Percentiles rank a stretch among this genome's conserved stretches.
Evolutionary conservation across 2,888 invertebrate species (phyloP).

Genomic region (Apoda limacodes): DNA sequence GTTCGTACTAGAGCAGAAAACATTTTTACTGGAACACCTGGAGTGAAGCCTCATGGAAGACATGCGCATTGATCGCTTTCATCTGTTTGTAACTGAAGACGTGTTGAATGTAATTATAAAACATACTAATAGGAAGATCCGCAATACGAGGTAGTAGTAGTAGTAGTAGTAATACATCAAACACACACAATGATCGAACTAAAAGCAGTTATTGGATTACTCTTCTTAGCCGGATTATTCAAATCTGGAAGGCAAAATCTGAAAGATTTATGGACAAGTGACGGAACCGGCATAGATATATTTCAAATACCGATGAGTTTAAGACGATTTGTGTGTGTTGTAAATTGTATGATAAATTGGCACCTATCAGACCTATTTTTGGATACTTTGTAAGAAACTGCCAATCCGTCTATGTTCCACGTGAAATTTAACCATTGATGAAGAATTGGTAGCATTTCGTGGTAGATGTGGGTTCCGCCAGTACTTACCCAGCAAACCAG

Average conservation of each 20-base stretch:
- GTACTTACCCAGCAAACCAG: slow-evolving; percentile 17
- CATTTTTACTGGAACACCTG: too few relatives aligned
- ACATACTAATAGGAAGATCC: too few relatives aligned
- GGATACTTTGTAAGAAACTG: background rate
- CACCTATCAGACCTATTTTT: background rate
- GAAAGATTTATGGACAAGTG: background rate
- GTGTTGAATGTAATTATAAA: too few relatives aligned
- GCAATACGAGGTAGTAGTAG: too few relatives aligned
- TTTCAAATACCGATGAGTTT: background rate
- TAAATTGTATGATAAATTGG: background rate
- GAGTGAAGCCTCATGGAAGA: too few relatives aligned
- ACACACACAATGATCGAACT: too few relatives aligned
- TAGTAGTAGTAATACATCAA: too few relatives aligned
- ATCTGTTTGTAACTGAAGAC: too few relatives aligned
- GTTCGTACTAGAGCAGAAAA: too few relatives aligned
- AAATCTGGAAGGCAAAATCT: background rate
- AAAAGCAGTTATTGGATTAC: too few relatives aligned
- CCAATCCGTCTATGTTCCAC: background rate
- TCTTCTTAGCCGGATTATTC: background rate
- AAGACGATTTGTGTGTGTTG: background rate
- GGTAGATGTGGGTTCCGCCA: slow-evolving; percentile 16
- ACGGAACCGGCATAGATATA: background rate
- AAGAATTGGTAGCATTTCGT: slow-evolving; percentile 16
- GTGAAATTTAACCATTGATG: slow-evolving; percentile 11
- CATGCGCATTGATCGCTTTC: too few relatives aligned